These are phyloP conservation scores for Podiceps cristatus DNA, from an alignment of 2,113 vertebrate species.

Conservation along the genomic window DNA sequence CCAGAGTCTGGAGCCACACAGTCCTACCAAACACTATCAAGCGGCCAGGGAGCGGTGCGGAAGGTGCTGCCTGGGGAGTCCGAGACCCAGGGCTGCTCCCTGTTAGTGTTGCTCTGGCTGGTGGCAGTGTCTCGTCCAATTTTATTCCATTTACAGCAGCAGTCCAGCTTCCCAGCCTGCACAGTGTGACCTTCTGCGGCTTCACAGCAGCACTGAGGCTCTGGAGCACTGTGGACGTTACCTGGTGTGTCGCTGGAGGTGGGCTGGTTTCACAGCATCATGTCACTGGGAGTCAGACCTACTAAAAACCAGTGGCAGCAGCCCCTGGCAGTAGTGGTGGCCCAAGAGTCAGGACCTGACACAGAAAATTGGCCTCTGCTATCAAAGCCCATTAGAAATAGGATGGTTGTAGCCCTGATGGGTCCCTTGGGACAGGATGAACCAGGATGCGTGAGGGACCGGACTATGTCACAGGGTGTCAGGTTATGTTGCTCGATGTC, in stretches of 20 bases:
- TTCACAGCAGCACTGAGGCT: not conserved
- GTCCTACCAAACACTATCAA: not conserved
- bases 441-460: not conserved
- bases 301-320: not conserved
- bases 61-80: not conserved
- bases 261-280: not conserved
- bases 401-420: not conserved
- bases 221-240: not conserved
- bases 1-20: not conserved
- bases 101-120: not conserved
- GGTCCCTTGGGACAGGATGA: not conserved
- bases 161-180: not conserved
- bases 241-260: not conserved
- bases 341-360: not conserved
- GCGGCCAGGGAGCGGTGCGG: not conserved
- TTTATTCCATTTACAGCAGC: not conserved
- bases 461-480: no score
- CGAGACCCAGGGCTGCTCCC: not conserved
- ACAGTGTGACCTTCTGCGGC: fast-evolving
- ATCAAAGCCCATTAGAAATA: not conserved
- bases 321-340: not conserved
- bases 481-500: not conserved
- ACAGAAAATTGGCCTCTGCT: not conserved
- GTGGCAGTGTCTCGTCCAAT: not conserved
- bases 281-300: not conserved